Conservation (phyloP, 2,113 vertebrate species). For the Dermatemys mawii region DNA sequence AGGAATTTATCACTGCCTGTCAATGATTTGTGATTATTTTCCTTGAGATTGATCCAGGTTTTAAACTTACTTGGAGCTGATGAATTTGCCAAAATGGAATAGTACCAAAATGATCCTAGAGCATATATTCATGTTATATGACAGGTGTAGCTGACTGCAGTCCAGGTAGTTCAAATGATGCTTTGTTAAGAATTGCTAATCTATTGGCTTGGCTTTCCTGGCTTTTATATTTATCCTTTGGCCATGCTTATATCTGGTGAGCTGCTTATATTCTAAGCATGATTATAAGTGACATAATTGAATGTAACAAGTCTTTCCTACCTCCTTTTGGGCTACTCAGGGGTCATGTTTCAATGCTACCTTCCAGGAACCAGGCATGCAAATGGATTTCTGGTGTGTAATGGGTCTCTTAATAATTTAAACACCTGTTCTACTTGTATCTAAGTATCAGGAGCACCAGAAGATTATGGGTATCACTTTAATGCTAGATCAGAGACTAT, state of each 20-base stretch:
- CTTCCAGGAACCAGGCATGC: constrained; percentile 32
- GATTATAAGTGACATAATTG: constrained; percentile 10
- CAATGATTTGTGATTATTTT: constrained; percentile 16
- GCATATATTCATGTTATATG: neutral
- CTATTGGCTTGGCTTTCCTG: constrained; percentile 8
- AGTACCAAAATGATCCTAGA: neutral
- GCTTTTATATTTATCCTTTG: constrained; percentile 30
- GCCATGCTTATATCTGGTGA: constrained; percentile 18
- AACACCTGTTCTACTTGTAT: constrained; percentile 25
- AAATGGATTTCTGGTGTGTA: constrained; percentile 36
- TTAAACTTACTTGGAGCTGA: constrained; percentile 33
- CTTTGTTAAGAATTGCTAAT: constrained; percentile 9
- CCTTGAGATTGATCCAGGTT: constrained; percentile 20
- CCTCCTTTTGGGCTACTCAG: constrained; percentile 13
- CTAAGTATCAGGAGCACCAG: constrained; percentile 5
- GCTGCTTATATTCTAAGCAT: neutral
- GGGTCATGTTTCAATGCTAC: constrained; percentile 31
- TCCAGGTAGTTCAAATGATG: neutral
- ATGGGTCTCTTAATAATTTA: neutral
- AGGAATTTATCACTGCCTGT: neutral
- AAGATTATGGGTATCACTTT: neutral
- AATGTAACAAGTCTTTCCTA: constrained; percentile 29
- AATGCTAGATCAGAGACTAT: neutral
- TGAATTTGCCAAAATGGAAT: neutral
- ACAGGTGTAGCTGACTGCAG: constrained; percentile 7